Percentiles rank a stretch among this genome's conserved stretches.
These are phyloP conservation scores for Abrostola tripartita DNA, from an alignment of 2,888 invertebrate genomes.

Conservation along the genomic window DNA sequence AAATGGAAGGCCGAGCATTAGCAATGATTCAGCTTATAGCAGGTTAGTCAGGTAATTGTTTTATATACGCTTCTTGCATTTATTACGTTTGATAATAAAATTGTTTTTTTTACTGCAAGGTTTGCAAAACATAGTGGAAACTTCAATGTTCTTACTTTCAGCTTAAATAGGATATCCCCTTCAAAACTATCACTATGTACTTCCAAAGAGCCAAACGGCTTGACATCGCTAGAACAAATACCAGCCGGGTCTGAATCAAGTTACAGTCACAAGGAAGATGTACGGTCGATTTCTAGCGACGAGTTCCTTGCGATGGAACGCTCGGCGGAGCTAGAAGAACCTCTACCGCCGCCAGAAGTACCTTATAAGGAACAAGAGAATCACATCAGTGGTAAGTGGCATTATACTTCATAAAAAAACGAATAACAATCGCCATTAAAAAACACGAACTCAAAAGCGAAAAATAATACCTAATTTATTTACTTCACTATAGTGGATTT, in stretches of 20 bases:
- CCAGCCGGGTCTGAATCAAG: constrained; percentile 78
- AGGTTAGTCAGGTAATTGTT: constrained; percentile 90
- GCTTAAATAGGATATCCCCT: constrained; percentile 84
- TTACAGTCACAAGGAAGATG: constrained; percentile 78
- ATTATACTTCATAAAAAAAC: not conserved
- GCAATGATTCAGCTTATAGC: constrained; percentile 94
- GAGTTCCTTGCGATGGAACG: constrained; percentile 86
- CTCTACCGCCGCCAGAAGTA: constrained; percentile 66
- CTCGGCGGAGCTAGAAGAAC: constrained; percentile 77
- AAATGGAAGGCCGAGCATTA: constrained; percentile 81
- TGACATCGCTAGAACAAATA: constrained; percentile 71
- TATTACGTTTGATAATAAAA: constrained; percentile 17
- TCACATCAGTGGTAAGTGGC: constrained; percentile 66
- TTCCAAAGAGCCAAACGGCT: constrained; percentile 75
- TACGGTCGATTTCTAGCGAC: constrained; percentile 80
- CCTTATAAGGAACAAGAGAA: constrained; percentile 70
- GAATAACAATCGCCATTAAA: not conserved
- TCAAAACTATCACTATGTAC: constrained; percentile 82
- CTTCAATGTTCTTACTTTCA: constrained; percentile 50
- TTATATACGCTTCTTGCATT: constrained; percentile 17
- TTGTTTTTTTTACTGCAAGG: no score
- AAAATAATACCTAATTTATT: no score
- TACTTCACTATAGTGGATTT: no score
- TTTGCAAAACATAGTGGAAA: no score
- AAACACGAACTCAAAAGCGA: no score